Evolutionary conservation across 2,113 vertebrate species (phyloP), one percentile per base, ranked within the genome.

Genomic region (Oreotrochilus melanogaster): DNA sequence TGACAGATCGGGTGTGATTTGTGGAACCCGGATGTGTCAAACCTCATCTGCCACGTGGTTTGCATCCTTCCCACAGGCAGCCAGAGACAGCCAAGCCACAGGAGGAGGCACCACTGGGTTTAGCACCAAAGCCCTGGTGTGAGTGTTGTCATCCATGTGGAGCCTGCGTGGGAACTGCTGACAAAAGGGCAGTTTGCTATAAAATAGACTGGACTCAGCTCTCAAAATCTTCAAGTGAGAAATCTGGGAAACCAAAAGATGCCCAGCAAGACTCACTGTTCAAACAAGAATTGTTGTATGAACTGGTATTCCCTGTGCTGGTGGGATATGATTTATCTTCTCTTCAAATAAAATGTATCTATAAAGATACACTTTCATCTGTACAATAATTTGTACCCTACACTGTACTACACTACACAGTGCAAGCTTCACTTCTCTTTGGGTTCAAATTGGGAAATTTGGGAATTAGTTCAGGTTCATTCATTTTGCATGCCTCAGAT

Each of bases 121-220:
- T 58, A 76, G 45, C 37, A 53, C 27, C 33, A 23, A 56, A 78
- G 23, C 14, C 24, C 13, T 28, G 4, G 9, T 33, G 28, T 33
- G 22, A 54, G 22, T 4, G 0, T 8, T 30, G 10, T 19, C 9
- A 12, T 22, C 54, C 53, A 18, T 1, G 2, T 24, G 21, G 62
- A 83, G 48, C 2, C 19, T 13, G 67, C 71, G 16, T 22, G 50
- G 53, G 28, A 89, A 45, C 2, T 0, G 23, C 31, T 69, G n/a
- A 27, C 42, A 48, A 48, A 79, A 65, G 4, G 7, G 7, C 8
- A 15, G 7, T 19, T 28, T 51, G 37, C 43, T 56, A 25, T 53
- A 37, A 88, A 83, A 22, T 10, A 65, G 7, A 30, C 67, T 30
- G 11, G 17, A 10, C 8, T 67, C 24, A 0, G 1, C 31, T 33